These are phyloP conservation scores for Lamellibrachia luymesi DNA, from an alignment of 1,140 invertebrate genomes.

Conservation along the genomic window DNA sequence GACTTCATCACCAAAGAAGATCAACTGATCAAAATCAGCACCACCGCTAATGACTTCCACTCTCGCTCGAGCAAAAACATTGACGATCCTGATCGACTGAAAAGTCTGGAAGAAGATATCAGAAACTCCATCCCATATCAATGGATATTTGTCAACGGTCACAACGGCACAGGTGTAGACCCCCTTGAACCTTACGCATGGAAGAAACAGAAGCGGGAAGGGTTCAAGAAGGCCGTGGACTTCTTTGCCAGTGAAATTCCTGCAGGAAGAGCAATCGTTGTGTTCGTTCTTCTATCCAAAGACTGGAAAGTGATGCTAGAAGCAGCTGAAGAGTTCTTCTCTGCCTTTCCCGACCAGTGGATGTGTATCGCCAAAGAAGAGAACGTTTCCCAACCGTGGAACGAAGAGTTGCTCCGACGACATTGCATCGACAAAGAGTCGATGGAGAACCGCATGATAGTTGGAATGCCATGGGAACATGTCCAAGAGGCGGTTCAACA, in stretches of 20 bases:
- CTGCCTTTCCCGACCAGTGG: constrained; percentile 40
- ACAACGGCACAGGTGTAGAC: neutral
- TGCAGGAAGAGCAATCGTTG: constrained; percentile 34
- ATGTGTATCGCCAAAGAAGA: constrained; percentile 32
- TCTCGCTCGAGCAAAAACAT: neutral
- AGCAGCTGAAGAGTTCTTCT: constrained; percentile 36
- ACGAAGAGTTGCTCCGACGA: constrained; percentile 26
- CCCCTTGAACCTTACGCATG: constrained; percentile 31
- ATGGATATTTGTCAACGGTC: constrained; percentile 26
- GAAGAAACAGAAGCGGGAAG: constrained; percentile 37
- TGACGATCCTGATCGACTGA: constrained; percentile 8
- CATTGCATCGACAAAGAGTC: constrained; percentile 26
- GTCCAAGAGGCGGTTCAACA: constrained; percentile 31
- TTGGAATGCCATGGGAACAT: constrained; percentile 36
- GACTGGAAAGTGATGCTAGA: constrained; percentile 39
- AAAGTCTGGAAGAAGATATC: constrained; percentile 14
- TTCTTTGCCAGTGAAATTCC: constrained; percentile 36
- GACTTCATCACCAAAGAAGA: constrained; percentile 14
- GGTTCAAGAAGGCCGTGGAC: constrained; percentile 36
- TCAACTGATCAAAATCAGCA: constrained; percentile 12
- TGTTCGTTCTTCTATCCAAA: constrained; percentile 39
- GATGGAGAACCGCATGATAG: constrained; percentile 24
- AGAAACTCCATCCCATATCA: constrained; percentile 8
- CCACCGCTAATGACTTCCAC: constrained; percentile 12
- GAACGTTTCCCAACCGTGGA: constrained; percentile 30